These are phyloP conservation scores for Cheilosia vulpina DNA, from an alignment of 2,888 invertebrate species.

Conservation along the genomic window DNA sequence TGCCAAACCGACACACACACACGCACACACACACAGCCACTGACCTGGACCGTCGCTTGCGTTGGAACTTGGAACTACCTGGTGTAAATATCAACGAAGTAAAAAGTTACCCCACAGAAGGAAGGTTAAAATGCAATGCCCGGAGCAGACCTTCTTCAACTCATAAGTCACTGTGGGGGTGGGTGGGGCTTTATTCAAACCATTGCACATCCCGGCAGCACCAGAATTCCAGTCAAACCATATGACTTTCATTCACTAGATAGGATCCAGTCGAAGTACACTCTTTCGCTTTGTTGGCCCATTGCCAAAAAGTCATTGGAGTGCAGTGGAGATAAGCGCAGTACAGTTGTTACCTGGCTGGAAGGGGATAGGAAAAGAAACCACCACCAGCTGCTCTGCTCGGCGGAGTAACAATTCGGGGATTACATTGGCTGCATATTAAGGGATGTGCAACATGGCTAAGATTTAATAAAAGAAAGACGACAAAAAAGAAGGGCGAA, in stretches of 20 bases:
- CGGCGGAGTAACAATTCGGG: conserved; percentile 53
- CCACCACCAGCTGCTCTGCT: conserved; percentile 30
- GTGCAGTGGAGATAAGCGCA: conserved; percentile 62
- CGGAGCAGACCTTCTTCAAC: conserved; percentile 28
- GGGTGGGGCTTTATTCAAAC: not conserved
- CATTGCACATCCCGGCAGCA: not conserved
- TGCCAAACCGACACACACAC: not conserved
- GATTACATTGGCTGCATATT: conserved; percentile 72
- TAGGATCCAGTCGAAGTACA: not conserved
- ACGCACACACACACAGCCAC: no score
- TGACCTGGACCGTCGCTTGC: not conserved
- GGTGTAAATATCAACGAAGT: not conserved
- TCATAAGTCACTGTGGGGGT: conserved; percentile 33
- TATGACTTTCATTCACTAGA: conserved; percentile 33
- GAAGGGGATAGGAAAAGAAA: not conserved
- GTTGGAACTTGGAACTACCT: conserved; percentile 39
- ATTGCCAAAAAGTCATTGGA: conserved; percentile 72
- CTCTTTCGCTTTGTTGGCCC: conserved; percentile 51
- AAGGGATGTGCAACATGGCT: conserved; percentile 60
- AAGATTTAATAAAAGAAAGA: conserved; percentile 42
- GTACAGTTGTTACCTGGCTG: conserved; percentile 51
- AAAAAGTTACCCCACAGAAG: conserved; percentile 39
- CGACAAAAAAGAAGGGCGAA: conserved; percentile 8
- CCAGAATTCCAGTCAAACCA: conserved; percentile 12
- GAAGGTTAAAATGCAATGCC: conserved; percentile 49